phyloP scores from a whole-genome alignment of 2,113 vertebrate species.

The Vireo altiloquus region DNA sequence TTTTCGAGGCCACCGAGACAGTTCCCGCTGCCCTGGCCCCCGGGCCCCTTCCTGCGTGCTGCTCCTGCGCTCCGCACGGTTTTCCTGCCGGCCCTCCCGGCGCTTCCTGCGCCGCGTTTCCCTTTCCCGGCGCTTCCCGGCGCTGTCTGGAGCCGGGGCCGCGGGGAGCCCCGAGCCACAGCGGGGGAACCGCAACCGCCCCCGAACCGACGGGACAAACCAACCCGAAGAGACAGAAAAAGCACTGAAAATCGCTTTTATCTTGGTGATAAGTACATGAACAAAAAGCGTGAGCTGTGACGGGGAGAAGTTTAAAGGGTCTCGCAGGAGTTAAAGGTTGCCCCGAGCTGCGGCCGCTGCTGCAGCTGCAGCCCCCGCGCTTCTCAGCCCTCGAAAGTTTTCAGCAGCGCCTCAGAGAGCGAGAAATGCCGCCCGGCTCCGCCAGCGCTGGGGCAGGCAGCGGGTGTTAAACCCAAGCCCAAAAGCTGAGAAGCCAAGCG shows the following conservation, averaged over 20 bases:
- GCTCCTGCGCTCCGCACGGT: background rate
- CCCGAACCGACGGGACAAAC: background rate
- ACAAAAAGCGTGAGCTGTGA: background rate
- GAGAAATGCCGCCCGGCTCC: rapidly evolving
- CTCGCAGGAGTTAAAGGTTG: background rate
- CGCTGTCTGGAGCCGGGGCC: background rate
- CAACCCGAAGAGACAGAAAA: background rate
- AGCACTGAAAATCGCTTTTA: background rate
- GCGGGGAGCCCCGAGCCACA: background rate
- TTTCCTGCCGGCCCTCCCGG: background rate
- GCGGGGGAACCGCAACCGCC: background rate
- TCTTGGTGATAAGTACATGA: background rate
- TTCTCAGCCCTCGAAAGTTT: too few species aligned
- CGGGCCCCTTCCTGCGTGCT: background rate
- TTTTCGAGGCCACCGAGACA: background rate
- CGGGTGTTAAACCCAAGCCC: background rate
- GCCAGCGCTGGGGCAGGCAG: rapidly evolving
- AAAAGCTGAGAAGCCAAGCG: background rate
- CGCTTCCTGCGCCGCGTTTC: background rate
- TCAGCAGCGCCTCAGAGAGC: background rate
- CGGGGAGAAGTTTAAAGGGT: background rate
- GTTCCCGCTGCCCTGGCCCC: background rate
- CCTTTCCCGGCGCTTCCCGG: background rate
- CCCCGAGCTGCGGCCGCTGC: background rate
- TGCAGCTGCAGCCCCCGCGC: background rate